These are phyloP conservation scores for Gadopsis bispinosus DNA, from an alignment of 2,797 vertebrate genomes.

Conservation along the genomic window DNA sequence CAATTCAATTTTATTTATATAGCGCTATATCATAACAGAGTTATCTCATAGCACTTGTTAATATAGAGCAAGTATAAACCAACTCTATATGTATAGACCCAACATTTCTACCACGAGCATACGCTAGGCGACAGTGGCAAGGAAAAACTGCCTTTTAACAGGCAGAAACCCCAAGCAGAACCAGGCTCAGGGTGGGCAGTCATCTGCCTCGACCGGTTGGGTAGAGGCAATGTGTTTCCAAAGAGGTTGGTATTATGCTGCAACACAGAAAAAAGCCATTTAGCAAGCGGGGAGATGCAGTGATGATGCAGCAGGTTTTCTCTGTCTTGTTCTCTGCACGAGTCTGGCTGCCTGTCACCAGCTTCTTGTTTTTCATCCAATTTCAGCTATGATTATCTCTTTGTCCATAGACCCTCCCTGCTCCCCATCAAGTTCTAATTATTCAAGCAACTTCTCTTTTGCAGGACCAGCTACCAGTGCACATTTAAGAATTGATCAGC, in stretches of 20 bases:
- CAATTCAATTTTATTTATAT: no score
- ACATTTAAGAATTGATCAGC: constrained; percentile 70
- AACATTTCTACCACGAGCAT: no score
- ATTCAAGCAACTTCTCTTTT: constrained; percentile 11
- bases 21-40: no score
- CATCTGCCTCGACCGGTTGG: no score
- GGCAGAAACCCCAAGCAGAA: no score
- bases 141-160: no score
- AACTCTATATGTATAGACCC: no score
- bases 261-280: background rate
- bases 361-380: constrained; percentile 1
- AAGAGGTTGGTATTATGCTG: background rate
- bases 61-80: no score
- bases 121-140: no score
- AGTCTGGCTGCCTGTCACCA: constrained; percentile 16
- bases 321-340: constrained; percentile 21
- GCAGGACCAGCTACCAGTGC: constrained; percentile 15
- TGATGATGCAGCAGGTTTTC: constrained; percentile 25
- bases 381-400: constrained; percentile 23
- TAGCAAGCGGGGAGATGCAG: background rate
- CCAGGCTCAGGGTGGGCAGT: no score
- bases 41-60: no score
- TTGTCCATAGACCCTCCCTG: background rate
- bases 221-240: background rate
- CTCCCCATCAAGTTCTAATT: constrained; percentile 2